A percentile compares a stretch with the other conserved stretches of the same genome.
Conservation (phyloP, 1,140 invertebrate genomes). For the Helicoverpa armigera region DNA sequence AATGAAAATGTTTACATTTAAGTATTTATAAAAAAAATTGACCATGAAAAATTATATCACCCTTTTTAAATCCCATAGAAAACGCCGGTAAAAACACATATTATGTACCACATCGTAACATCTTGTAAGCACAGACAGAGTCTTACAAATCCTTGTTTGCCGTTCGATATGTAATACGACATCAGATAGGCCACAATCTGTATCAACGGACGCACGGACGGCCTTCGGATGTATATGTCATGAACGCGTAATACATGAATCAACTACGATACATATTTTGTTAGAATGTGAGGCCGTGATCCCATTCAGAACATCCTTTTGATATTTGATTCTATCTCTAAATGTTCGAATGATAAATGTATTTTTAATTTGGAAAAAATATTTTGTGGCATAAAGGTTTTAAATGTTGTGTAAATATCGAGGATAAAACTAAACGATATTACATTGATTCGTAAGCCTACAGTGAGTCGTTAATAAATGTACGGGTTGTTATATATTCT, state of each 20-base stretch:
- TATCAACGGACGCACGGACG: slow-evolving; percentile 40
- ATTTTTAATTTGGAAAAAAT: slow-evolving; percentile 13
- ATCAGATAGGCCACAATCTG: slow-evolving; percentile 36
- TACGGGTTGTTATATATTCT: no score
- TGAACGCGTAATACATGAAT: background rate
- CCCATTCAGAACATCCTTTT: slow-evolving; percentile 27
- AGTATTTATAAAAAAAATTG: no score
- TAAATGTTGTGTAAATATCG: background rate
- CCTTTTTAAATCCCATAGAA: no score
- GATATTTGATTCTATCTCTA: slow-evolving; percentile 15
- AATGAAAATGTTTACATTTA: no score
- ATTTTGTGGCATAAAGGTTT: background rate
- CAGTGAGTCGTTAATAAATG: no score
- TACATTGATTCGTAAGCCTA: no score
- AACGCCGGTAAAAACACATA: no score
- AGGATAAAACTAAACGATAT: no score
- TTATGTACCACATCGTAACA: slow-evolving; percentile 4
- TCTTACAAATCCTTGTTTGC: slow-evolving; percentile 36
- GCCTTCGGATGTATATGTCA: slow-evolving; percentile 34
- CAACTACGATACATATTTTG: background rate
- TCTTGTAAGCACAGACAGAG: slow-evolving; percentile 1
- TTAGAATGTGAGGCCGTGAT: background rate
- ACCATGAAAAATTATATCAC: no score
- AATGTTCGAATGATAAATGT: slow-evolving; percentile 19
- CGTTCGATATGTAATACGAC: slow-evolving; percentile 26